These are phyloP conservation scores for Drosophila lini DNA, from an alignment of 1,140 invertebrate genomes.

Conservation along the genomic window DNA sequence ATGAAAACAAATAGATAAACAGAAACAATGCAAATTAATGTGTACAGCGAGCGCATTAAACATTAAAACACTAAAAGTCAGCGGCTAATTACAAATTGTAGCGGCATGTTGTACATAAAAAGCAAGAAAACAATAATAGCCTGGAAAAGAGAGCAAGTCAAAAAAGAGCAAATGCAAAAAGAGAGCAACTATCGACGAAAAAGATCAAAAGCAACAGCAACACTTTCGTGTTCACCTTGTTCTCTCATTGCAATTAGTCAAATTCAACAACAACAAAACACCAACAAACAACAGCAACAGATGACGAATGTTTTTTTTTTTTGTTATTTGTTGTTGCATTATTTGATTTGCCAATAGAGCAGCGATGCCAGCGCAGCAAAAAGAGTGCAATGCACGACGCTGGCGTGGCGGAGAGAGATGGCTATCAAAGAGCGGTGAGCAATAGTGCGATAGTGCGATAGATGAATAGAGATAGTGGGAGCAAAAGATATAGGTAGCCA, in stretches of 20 bases:
- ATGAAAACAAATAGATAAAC: constrained; percentile 34
- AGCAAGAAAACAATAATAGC: constrained; percentile 39
- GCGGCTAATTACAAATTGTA: constrained; percentile 67
- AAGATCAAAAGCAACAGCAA: constrained; percentile 58
- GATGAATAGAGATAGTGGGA: constrained; percentile 32
- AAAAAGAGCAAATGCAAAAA: constrained; percentile 20
- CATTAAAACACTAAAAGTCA: constrained; percentile 71
- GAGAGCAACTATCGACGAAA: constrained; percentile 19
- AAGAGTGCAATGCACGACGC: constrained; percentile 72
- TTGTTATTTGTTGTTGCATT: constrained; percentile 41
- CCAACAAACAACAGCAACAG: constrained; percentile 36
- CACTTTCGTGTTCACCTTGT: constrained; percentile 24
- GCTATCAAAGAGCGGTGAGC: constrained; percentile 9
- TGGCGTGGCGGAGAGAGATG: constrained; percentile 33
- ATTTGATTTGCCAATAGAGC: constrained; percentile 71
- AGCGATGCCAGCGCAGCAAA: constrained; percentile 34
- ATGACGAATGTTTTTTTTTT: constrained; percentile 41
- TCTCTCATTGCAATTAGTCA: constrained; percentile 70
- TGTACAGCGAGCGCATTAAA: constrained; percentile 49
- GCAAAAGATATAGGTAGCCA: constrained; percentile 15
- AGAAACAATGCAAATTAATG: constrained; percentile 78
- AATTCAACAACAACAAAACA: constrained; percentile 52
- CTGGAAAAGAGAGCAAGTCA: neutral
- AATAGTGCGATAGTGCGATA: constrained; percentile 37
- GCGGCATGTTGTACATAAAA: constrained; percentile 62